Percentiles rank a stretch among this genome's conserved stretches.
Conservation (phyloP, 2,888 invertebrate species). For the Patella caerulea region DNA sequence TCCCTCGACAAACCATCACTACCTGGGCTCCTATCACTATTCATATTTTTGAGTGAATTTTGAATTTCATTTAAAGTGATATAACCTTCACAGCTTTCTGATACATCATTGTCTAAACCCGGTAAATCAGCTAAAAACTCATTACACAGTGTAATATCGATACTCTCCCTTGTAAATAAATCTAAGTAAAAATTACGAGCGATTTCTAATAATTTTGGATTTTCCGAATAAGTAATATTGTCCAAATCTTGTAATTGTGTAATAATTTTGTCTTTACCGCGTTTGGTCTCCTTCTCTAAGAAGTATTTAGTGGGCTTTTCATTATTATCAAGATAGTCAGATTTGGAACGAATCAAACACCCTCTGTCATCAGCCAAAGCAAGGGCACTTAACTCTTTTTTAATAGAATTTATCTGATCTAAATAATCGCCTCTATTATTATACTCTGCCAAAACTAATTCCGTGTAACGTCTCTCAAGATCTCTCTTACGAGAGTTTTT, state of each 20-base stretch:
- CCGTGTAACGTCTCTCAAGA: constrained; percentile 14
- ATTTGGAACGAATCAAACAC: constrained; percentile 2
- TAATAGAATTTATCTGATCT: neutral
- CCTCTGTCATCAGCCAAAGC: neutral
- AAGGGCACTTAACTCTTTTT: constrained; percentile 1
- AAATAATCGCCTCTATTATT: constrained; percentile 17
- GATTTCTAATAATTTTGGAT: constrained; percentile 13
- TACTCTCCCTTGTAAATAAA: constrained; percentile 15
- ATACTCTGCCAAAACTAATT: constrained; percentile 12
- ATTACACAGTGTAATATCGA: constrained; percentile 17
- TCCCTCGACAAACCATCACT: constrained; percentile 41
- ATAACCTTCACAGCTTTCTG: constrained; percentile 10
- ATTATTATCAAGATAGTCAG: neutral
- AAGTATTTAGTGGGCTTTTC: constrained; percentile 14
- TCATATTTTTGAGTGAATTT: constrained; percentile 26
- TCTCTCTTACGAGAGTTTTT: constrained; percentile 8
- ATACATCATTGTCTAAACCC: neutral
- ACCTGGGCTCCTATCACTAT: constrained; percentile 37
- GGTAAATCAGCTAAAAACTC: constrained; percentile 17
- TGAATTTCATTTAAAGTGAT: constrained; percentile 18
- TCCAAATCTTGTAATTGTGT: constrained; percentile 7
- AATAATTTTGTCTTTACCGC: constrained; percentile 20
- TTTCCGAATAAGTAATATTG: neutral
- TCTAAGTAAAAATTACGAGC: constrained; percentile 17
- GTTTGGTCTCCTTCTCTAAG: constrained; percentile 15